phyloP scores from a whole-genome alignment of 2,888 invertebrate species.

The Agriopis marginaria region DNA sequence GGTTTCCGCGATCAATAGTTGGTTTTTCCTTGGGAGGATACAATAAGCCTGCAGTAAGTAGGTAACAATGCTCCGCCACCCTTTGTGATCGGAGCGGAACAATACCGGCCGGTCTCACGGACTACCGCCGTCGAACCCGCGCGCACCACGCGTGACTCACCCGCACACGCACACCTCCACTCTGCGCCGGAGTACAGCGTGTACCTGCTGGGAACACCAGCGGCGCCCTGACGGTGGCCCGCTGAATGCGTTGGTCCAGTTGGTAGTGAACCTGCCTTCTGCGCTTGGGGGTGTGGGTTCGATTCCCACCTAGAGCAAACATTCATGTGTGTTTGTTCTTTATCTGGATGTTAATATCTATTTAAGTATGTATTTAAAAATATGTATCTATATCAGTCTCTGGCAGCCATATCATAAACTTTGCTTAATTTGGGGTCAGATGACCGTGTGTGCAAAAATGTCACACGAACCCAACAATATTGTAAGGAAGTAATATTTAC shows the following conservation, averaged over 20 bases:
- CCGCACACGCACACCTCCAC: constrained; percentile 8
- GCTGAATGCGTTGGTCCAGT: no score
- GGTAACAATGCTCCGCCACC: constrained; percentile 37
- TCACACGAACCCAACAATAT: neutral
- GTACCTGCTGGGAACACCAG: neutral
- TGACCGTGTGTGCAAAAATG: no score
- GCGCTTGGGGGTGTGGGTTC: no score
- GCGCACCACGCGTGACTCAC: constrained; percentile 17
- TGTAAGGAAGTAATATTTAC: no score
- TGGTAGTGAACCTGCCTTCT: no score
- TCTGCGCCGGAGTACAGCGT: neutral
- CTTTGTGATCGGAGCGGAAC: constrained; percentile 36
- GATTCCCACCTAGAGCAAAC: no score
- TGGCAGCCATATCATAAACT: no score
- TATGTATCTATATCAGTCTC: no score
- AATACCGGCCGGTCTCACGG: constrained; percentile 35
- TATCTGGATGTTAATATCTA: no score
- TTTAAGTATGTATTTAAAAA: no score
- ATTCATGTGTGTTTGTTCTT: no score
- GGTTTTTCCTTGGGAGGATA: neutral
- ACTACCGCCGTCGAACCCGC: neutral
- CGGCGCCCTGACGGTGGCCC: neutral
- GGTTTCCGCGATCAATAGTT: neutral
- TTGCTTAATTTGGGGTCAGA: no score
- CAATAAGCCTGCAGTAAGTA: neutral